phyloP scores from a whole-genome alignment of 2,113 vertebrate genomes.

The Hipposideros armiger region DNA sequence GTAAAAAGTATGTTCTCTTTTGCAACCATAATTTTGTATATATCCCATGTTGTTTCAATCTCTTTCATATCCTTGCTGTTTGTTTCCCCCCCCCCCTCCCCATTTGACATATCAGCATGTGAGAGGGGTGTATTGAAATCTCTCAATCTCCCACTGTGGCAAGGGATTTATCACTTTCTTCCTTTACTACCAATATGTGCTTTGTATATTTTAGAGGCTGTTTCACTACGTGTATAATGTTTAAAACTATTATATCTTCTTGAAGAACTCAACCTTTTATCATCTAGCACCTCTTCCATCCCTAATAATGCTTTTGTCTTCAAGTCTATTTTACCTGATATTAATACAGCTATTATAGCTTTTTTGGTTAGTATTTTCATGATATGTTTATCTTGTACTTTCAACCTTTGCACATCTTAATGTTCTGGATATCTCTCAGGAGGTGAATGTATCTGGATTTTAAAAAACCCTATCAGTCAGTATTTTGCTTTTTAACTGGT shows the following conservation, averaged over 20 bases:
- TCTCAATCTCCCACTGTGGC: not conserved
- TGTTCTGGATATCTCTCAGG: conserved; percentile 18
- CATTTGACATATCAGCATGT: not conserved
- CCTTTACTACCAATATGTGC: not conserved
- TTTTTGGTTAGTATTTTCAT: not conserved
- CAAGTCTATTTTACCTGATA: not conserved
- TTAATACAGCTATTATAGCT: not conserved
- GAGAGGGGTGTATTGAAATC: not conserved
- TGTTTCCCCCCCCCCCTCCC: not conserved
- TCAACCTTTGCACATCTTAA: not conserved
- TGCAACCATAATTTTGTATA: not conserved
- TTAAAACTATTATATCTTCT: not conserved
- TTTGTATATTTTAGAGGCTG: not conserved
- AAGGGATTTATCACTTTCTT: not conserved
- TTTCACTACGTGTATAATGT: not conserved
- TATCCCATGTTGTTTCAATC: not conserved
- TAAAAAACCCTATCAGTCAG: not conserved
- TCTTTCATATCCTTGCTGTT: not conserved
- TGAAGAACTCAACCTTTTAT: not conserved
- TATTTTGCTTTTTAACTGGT: conserved; percentile 40
- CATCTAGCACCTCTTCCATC: not conserved
- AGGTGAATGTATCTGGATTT: not conserved
- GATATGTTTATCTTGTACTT: not conserved
- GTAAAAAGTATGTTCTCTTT: not conserved
- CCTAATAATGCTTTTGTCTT: not conserved